Evolutionary conservation across 2,888 invertebrate genomes (phyloP), one percentile per base, ranked within the genome.

Genomic region (Scotopteryx bipunctaria): DNA sequence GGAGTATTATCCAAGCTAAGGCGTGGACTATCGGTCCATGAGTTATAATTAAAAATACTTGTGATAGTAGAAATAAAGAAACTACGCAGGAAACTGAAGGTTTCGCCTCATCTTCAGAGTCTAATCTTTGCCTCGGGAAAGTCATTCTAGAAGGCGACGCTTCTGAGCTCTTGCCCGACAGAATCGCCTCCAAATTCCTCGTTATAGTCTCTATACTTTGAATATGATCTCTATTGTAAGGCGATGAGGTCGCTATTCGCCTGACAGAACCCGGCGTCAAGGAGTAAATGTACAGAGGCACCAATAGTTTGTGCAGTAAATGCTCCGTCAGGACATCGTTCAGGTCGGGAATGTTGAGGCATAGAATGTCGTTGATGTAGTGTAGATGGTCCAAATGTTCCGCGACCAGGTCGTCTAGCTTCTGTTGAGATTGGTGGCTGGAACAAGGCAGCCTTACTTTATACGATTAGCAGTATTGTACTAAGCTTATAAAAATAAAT

Each of bases 341-440:
- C 45, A 99, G 91, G 73, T 97, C 96, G 42, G 95, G 94, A 66
- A 99, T 98, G 78, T 97, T 95, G 49, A 99, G 92, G 72, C 96
- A 94, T 13, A 99, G 92, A 67, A 99, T 99, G 77, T 99, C 99
- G 77, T 99, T 99, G 48, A 99, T 91, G 81, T 99, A 99, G 85
- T 99, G 99, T 8, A 99, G 92, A 80, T 99, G 98, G 84, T 99
- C 99, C 61, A 99, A 89, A 82, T 99, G 99, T 84, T 99, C 99
- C 0, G 98, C 99, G 1, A 99, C 98, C 59, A 99, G 87, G 84
- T 98, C 98, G 6, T 98, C 94, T 38, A 99, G 91, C 69, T 97
- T 94, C 69, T 96, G 96, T 75, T 97, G 95, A 13, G 97, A 97
- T 86, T 96, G 95, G 77, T 98, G 97, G 82, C 98, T 98, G 87